Evolutionary conservation across 2,113 vertebrate genomes (phyloP).

Genomic region (Rallus limicola): DNA sequence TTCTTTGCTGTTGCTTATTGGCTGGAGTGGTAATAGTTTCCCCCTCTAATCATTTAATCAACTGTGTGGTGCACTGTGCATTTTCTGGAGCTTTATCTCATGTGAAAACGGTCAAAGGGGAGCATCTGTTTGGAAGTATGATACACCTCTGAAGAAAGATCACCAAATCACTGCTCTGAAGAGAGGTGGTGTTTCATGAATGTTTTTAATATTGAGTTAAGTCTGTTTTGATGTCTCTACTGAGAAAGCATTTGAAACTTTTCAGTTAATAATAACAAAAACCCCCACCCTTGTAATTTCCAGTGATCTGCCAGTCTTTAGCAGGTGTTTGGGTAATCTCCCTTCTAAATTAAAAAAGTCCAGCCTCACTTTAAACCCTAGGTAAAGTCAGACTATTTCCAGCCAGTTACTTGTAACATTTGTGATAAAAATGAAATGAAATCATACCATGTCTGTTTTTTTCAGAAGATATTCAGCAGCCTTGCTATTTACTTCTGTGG

Average conservation of each 20-base stretch:
- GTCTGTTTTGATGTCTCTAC: neutral
- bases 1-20: neutral
- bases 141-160: neutral
- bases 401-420: neutral
- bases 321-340: neutral
- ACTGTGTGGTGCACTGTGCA: too few species aligned
- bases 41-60: too few species aligned
- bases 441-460: neutral
- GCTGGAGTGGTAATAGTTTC: neutral
- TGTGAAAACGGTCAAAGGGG: neutral
- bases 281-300: fast-evolving
- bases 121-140: neutral
- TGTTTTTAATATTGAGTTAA: neutral
- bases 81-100: neutral
- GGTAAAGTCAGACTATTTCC: neutral
- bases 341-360: neutral
- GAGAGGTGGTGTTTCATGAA: neutral
- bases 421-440: neutral
- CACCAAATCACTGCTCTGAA: neutral
- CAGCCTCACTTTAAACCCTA: neutral
- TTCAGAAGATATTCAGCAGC: neutral
- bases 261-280: neutral
- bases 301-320: neutral
- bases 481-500: neutral
- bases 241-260: neutral